Evolutionary conservation across 2,113 vertebrate species (phyloP), one percentile per base, ranked within the genome.

Genomic region (Laticauda colubrina): DNA sequence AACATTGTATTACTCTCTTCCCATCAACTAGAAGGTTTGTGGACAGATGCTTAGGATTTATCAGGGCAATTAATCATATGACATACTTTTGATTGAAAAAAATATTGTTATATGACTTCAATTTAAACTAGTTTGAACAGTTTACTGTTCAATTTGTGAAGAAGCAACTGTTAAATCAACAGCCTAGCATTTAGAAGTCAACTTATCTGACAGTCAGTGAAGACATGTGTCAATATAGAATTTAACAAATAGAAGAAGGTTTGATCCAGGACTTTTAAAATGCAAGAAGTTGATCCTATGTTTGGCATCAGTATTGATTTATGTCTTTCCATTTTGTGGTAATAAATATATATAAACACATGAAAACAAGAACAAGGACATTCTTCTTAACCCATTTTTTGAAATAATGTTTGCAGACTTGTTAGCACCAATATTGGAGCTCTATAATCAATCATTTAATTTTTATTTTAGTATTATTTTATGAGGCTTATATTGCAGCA

Each of bases 391-490:
- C 90, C 75, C 54, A 94, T 1, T 92, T 51, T 89, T 87, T 95
- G 23, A 87, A 61, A 96, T 87, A 91, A 95, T 95, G 87, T 94
- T 95, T 95, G 54, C 6, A 39, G 69, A 81, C 2, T 81, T 39
- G 34, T 39, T 81, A 81, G 34, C 34, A 81, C 3, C 6, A 21
- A 39, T 81, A 81, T 20, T 81, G 69, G 34, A 39, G 6, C 6
- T 81, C 69, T 81, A 39, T 81, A 81, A 81, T 21, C 69, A 39
- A 81, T 39, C 34, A 39, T 81, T 39, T 39, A 81, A 81, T 81
- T 34, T 34, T 75, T 81, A 39, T 81, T 81, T 81, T 81, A 20
- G n/a, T 20, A 81, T 81, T 20, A 81, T 81, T 39, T 81, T 81
- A 39, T 81, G 34, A 81, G 18, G 15, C 34, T 21, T 81, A 81